These are phyloP conservation scores for Penaeus monodon DNA, from an alignment of 2,888 invertebrate genomes.

Conservation along the genomic window DNA sequence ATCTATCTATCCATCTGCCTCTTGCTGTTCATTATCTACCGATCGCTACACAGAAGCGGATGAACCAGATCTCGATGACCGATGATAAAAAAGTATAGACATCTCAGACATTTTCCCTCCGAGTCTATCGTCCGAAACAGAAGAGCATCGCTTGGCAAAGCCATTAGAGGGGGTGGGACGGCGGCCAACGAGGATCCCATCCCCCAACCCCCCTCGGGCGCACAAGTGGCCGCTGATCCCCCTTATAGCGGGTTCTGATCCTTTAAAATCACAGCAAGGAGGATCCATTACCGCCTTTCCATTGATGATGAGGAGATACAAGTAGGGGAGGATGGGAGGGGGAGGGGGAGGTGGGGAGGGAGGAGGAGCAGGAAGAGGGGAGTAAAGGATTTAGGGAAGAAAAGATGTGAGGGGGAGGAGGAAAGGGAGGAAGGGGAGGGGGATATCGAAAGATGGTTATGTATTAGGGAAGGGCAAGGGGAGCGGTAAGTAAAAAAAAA, in stretches of 20 bases:
- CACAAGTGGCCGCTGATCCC: conserved; percentile 31
- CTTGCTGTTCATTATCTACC: no score
- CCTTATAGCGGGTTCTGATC: conserved; percentile 30
- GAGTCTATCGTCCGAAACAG: no score
- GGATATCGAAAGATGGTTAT: no score
- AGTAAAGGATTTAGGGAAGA: background rate
- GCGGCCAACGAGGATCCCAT: background rate
- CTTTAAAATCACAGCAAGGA: conserved; percentile 27
- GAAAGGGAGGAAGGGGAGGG: background rate
- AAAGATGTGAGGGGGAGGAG: background rate
- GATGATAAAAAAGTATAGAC: no score
- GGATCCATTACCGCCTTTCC: conserved; percentile 33
- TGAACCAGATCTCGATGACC: no score
- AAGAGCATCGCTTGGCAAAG: background rate
- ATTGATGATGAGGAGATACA: conserved; percentile 12
- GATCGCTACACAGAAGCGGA: no score
- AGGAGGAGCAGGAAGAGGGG: background rate
- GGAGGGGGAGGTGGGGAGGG: background rate
- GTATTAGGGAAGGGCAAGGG: no score
- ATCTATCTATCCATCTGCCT: no score
- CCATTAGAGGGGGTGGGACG: background rate
- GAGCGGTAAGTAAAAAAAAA: no score
- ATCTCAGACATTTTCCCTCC: background rate
- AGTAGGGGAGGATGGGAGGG: conserved; percentile 14
- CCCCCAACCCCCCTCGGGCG: background rate